These are phyloP conservation scores for Ichneumon xanthorius DNA, from an alignment of 2,888 invertebrate genomes.

Conservation along the genomic window DNA sequence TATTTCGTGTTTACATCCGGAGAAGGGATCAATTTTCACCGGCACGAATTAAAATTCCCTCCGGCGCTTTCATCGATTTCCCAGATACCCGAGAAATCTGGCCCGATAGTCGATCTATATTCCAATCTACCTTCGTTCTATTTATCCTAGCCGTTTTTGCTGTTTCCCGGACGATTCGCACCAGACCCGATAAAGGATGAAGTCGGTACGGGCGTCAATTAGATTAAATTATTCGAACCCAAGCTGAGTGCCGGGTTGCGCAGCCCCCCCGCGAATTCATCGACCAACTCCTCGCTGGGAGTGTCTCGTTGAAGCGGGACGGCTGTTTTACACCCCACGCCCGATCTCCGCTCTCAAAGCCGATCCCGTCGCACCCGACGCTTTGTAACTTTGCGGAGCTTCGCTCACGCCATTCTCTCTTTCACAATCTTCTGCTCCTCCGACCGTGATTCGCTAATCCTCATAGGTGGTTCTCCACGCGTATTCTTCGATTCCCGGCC, in stretches of 20 bases:
- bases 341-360: constrained; percentile 30
- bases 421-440: constrained; percentile 33
- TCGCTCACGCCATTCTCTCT: constrained; percentile 15
- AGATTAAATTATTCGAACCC: constrained; percentile 43
- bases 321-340: constrained; percentile 25
- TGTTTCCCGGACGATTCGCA: too few species aligned
- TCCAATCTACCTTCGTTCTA: too few species aligned
- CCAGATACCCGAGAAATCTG: too few species aligned
- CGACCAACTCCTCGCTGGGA: not conserved
- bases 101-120: too few species aligned
- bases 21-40: too few species aligned
- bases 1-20: not conserved
- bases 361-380: constrained; percentile 8
- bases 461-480: constrained; percentile 33
- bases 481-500: constrained; percentile 30
- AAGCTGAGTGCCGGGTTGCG: not conserved
- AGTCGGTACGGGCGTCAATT: constrained; percentile 16
- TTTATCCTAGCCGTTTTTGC: too few species aligned
- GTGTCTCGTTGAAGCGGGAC: not conserved
- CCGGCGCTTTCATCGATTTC: too few species aligned
- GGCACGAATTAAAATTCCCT: too few species aligned
- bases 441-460: constrained; percentile 39
- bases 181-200: too few species aligned
- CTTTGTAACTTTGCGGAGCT: constrained; percentile 41
- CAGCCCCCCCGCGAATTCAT: not conserved